These are phyloP conservation scores for Pyxicephalus adspersus DNA, from an alignment of 2,113 vertebrate genomes.

Conservation along the genomic window DNA sequence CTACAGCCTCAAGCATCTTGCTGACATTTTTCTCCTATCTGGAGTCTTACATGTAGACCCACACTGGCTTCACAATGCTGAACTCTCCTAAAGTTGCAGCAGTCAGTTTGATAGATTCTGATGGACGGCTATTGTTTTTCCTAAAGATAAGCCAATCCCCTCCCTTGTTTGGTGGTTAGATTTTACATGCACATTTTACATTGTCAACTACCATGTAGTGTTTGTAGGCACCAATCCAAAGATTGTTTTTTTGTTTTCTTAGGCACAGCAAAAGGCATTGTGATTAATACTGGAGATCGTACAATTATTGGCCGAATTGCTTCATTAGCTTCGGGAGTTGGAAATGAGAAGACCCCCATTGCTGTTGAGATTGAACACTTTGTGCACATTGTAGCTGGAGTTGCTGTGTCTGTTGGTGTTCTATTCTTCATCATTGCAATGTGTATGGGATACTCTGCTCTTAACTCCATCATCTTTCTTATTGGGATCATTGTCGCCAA, in stretches of 20 bases:
- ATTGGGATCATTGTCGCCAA: constrained; percentile 83
- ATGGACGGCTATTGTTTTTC: too few species aligned
- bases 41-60: too few species aligned
- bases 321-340: constrained; percentile 72
- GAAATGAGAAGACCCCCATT: constrained; percentile 78
- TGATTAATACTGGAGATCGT: constrained; percentile 77
- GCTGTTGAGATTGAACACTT: constrained; percentile 80
- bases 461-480: constrained; percentile 80
- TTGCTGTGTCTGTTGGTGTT: constrained; percentile 73
- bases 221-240: background rate
- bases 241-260: background rate
- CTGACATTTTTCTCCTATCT: too few species aligned
- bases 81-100: too few species aligned
- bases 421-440: constrained; percentile 79
- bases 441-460: constrained; percentile 70
- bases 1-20: too few species aligned
- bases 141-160: too few species aligned
- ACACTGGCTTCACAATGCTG: too few species aligned
- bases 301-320: constrained; percentile 80
- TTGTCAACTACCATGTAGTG: too few species aligned
- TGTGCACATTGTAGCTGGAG: constrained; percentile 76
- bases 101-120: too few species aligned
- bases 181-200: too few species aligned
- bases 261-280: constrained; percentile 77
- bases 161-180: too few species aligned